These are phyloP conservation scores for Pseudomyrmex sp. DNA, from an alignment of 1,140 invertebrate genomes.

Conservation along the genomic window DNA sequence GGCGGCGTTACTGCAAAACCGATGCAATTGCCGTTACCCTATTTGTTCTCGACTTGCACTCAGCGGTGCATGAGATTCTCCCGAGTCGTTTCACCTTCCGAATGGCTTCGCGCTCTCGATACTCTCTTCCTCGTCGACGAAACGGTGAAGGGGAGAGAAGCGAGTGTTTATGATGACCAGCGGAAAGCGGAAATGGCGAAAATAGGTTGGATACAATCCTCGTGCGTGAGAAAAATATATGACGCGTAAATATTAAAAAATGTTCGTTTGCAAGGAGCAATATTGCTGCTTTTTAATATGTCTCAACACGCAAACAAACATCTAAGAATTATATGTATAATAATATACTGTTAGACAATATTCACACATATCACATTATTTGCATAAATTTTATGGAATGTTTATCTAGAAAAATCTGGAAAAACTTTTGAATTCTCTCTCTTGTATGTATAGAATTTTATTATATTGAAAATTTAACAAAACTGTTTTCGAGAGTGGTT, in stretches of 20 bases:
- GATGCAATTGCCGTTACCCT: slow-evolving; percentile 67
- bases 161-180: slow-evolving; percentile 17
- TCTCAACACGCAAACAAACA: background rate
- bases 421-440: no score
- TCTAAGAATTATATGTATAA: no score
- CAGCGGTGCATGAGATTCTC: slow-evolving; percentile 62
- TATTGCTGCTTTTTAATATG: slow-evolving; percentile 14
- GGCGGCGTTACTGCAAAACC: slow-evolving; percentile 48
- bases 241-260: slow-evolving; percentile 18
- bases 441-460: no score
- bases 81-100: slow-evolving; percentile 61
- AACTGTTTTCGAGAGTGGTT: no score
- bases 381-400: no score
- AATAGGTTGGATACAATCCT: slow-evolving; percentile 29
- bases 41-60: slow-evolving; percentile 70
- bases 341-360: no score
- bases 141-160: background rate
- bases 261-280: slow-evolving; percentile 15
- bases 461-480: background rate
- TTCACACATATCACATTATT: no score
- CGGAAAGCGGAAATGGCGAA: slow-evolving; percentile 22
- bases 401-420: no score
- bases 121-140: background rate
- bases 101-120: slow-evolving; percentile 32
- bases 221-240: slow-evolving; percentile 31